Evolutionary conservation across 1,140 invertebrate genomes (phyloP), one percentile per base, ranked within the genome.

Genomic region (Lordiphosa clarofinis): DNA sequence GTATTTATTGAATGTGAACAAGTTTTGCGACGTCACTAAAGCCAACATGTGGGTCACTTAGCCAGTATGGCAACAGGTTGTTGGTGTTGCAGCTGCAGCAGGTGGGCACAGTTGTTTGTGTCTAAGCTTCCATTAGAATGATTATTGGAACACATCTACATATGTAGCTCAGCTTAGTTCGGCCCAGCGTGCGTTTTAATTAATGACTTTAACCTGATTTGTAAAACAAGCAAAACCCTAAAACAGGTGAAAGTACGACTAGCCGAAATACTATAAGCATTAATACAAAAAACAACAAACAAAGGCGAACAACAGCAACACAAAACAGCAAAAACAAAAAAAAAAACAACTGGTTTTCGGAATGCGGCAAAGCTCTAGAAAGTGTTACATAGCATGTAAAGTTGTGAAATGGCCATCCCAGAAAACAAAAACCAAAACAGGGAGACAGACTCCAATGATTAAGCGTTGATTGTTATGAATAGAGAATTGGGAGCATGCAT

Each of bases 1-100:
- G 61, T 65, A 56, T 66, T 49, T 70, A 70, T 70, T 70, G 61
- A 70, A 70, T 70, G 62, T 66, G 62, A 66, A 70, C 67, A 70
- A 70, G 67, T 70, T 70, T 70, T 70, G 67, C 43, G 31, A 46
- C 43, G 43, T 46, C 43, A 46, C 43, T 46, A 52, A 53, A 55
- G 62, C 52, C 53, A 60, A 48, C 68, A 71, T 71, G 68, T 71
- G 68, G 68, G 68, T 71, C 68, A 71, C 68, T 71, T 71, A 71
- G 62, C 68, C 68, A 71, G 57, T 71, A 66, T 67, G 63, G 63
- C 68, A 71, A 71, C 68, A 71, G 63, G 68, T 71, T 70, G 61
- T 31, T 50, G 36, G n/a, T 36, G 47, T 6, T 52, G 40, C 6
- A 46, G 43, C 11, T 65, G 52, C 12, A 43, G 33, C 7, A 52